phyloP scores from a whole-genome alignment of 2,888 invertebrate genomes.

The Ochropleura leucogaster region DNA sequence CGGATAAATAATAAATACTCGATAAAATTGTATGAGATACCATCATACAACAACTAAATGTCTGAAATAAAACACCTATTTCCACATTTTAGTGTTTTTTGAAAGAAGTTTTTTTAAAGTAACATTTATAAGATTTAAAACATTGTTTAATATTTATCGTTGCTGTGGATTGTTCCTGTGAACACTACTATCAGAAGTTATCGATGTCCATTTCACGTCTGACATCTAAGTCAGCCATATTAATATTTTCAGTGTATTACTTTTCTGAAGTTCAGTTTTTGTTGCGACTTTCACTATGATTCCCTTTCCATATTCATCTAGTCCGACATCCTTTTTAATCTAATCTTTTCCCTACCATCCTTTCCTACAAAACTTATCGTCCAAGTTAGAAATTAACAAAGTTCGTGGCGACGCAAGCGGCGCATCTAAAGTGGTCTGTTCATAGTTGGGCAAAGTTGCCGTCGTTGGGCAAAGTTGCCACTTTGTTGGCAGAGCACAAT shows the following conservation, averaged over 20 bases:
- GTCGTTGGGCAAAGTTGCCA: slow-evolving; percentile 9
- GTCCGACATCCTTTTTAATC: slow-evolving; percentile 10
- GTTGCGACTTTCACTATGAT: background rate
- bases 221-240: background rate
- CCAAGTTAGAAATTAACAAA: slow-evolving; percentile 61
- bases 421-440: slow-evolving; percentile 54
- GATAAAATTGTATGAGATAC: too few relatives aligned
- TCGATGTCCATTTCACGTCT: background rate
- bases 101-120: too few relatives aligned
- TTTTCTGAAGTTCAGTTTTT: background rate
- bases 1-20: too few relatives aligned
- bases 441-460: slow-evolving; percentile 2
- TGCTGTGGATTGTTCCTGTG: background rate
- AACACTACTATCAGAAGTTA: background rate
- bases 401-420: slow-evolving; percentile 46
- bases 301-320: background rate
- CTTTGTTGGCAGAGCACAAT: slow-evolving; percentile 30
- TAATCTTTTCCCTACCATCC: slow-evolving; percentile 19
- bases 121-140: too few relatives aligned
- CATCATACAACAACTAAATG: too few relatives aligned
- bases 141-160: background rate
- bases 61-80: too few relatives aligned
- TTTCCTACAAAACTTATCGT: background rate
- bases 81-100: too few relatives aligned
- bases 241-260: background rate